A percentile compares a stretch with the other conserved stretches of the same genome.
Evolutionary conservation across 2,888 invertebrate species (phyloP).

Genomic region (Mamestra brassicae): DNA sequence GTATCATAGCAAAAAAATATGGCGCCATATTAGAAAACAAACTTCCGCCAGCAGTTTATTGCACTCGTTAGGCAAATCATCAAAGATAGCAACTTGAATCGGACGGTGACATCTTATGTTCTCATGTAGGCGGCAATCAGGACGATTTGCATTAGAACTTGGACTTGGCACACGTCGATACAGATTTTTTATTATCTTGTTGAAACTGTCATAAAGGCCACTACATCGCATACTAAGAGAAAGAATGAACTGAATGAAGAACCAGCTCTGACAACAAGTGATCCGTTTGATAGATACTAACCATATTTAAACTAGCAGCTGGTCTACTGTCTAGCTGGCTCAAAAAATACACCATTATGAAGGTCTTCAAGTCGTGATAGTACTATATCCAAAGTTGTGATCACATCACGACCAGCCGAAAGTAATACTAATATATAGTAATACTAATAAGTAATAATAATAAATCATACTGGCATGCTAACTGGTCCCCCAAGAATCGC

Average conservation of each 20-base stretch:
- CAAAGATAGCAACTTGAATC: slow-evolving; percentile 25
- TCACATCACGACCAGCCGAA: too few relatives aligned
- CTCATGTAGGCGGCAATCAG: slow-evolving; percentile 42
- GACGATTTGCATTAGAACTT: slow-evolving; percentile 27
- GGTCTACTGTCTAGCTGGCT: not conserved
- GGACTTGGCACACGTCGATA: not conserved
- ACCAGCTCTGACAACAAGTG: not conserved
- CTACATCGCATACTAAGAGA: not conserved
- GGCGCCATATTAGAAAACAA: not conserved
- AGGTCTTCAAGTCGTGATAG: not conserved
- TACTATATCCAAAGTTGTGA: not conserved
- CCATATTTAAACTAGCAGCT: not conserved
- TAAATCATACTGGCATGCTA: too few relatives aligned
- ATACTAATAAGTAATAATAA: too few relatives aligned
- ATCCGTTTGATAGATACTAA: not conserved
- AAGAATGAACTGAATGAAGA: not conserved
- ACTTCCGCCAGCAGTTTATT: slow-evolving; percentile 40
- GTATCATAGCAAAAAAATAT: too few relatives aligned
- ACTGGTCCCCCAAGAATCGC: not conserved
- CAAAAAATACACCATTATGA: too few relatives aligned
- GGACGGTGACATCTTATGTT: slow-evolving; percentile 27
- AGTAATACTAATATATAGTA: too few relatives aligned
- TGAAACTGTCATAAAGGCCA: not conserved
- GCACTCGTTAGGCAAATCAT: slow-evolving; percentile 39
- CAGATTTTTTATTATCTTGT: not conserved